These are phyloP conservation scores for Agriopis leucophaearia DNA, from an alignment of 2,888 invertebrate species.

Conservation along the genomic window DNA sequence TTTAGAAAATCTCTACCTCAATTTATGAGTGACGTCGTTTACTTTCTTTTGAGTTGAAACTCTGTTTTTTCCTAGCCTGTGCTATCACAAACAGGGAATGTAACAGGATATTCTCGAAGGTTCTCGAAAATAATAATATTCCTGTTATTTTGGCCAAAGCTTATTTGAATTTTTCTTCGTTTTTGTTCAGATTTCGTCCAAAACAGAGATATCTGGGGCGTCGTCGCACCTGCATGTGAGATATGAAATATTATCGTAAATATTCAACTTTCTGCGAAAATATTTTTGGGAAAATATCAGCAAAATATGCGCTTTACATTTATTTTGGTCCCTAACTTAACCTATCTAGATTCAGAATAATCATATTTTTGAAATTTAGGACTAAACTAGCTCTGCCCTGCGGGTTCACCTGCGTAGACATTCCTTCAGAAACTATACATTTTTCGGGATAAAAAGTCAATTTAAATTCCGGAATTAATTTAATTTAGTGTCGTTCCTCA, in stretches of 20 bases:
- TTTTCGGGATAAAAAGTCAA: too few relatives aligned
- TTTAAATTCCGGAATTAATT: too few relatives aligned
- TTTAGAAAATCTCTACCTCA: background rate
- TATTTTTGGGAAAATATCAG: constrained; percentile 37
- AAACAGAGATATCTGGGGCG: constrained; percentile 42
- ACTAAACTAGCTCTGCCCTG: too few relatives aligned
- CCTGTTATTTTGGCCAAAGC: constrained; percentile 37
- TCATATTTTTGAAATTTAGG: too few relatives aligned
- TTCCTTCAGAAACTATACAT: too few relatives aligned
- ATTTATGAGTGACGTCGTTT: background rate
- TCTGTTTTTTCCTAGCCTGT: background rate
- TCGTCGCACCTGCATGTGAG: constrained; percentile 58
- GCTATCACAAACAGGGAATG: constrained; percentile 8
- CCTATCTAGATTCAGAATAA: background rate
- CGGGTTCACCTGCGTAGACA: too few relatives aligned
- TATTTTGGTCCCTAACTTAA: background rate
- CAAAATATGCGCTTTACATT: constrained; percentile 37
- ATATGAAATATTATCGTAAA: constrained; percentile 62
- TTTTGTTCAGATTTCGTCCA: constrained; percentile 47
- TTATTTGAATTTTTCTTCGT: constrained; percentile 55
- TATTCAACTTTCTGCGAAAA: constrained; percentile 57
- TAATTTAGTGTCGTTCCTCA: too few relatives aligned
- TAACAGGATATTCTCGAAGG: constrained; percentile 19
- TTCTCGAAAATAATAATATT: constrained; percentile 36
- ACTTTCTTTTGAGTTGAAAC: background rate